Evolutionary conservation across 2,113 vertebrate species (phyloP).

Genomic region (Gavia stellata): DNA sequence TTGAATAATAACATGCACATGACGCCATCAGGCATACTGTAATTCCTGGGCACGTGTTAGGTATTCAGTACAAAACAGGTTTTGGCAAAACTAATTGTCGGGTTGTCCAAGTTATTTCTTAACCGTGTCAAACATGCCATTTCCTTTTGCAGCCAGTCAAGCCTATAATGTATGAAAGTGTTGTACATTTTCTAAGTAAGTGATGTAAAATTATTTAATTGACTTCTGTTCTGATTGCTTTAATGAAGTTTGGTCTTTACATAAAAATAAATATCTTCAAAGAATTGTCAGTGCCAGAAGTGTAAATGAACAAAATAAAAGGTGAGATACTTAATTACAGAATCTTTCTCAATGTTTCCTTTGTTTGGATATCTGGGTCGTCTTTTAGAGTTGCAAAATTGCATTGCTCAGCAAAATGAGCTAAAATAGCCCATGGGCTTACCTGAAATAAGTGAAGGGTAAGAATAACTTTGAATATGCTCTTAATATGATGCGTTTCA

Average conservation of each 20-base stretch:
- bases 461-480: neutral
- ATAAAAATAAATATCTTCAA: slow-evolving; percentile 70
- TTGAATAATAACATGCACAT: neutral
- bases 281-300: slow-evolving; percentile 72
- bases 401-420: neutral
- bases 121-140: slow-evolving; percentile 32
- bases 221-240: slow-evolving; percentile 72
- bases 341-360: neutral
- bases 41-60: slow-evolving; percentile 29
- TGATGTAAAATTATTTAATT: slow-evolving; percentile 71
- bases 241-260: slow-evolving; percentile 71
- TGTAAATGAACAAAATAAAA: slow-evolving; percentile 79
- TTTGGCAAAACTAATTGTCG: slow-evolving; percentile 24
- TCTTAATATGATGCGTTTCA: neutral
- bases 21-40: neutral
- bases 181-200: slow-evolving; percentile 75
- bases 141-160: slow-evolving; percentile 62
- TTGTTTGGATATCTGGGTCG: neutral
- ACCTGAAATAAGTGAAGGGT: neutral
- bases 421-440: neutral
- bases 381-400: neutral
- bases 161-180: slow-evolving; percentile 71
- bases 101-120: slow-evolving; percentile 27
- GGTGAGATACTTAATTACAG: slow-evolving; percentile 58
- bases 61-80: slow-evolving; percentile 35